Evolutionary conservation across 2,888 invertebrate species (phyloP).

Genomic region (Clanis bilineata): DNA sequence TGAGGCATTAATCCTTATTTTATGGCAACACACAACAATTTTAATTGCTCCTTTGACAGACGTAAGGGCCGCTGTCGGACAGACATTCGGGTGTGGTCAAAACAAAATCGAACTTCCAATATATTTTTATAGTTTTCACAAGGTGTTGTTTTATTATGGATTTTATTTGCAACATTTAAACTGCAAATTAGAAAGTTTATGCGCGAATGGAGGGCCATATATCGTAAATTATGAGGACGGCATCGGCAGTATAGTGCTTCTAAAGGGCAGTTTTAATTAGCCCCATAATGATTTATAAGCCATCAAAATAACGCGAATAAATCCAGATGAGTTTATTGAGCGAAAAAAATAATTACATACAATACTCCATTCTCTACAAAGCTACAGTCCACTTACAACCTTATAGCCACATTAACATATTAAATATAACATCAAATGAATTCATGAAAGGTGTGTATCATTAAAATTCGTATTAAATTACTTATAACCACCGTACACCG

Average conservation of each 20-base stretch:
- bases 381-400: background rate
- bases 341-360: background rate
- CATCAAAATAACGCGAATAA: constrained; percentile 60
- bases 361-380: background rate
- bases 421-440: background rate
- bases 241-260: constrained; percentile 55
- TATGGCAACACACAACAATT: constrained; percentile 70
- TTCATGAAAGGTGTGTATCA: no score
- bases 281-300: constrained; percentile 68
- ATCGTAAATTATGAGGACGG: constrained; percentile 75
- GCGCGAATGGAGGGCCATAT: constrained; percentile 61
- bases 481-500: no score
- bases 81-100: constrained; percentile 71
- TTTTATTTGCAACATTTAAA: constrained; percentile 63
- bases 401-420: background rate
- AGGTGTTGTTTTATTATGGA: constrained; percentile 74
- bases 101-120: constrained; percentile 67
- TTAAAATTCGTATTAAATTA: no score
- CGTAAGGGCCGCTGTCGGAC: constrained; percentile 63
- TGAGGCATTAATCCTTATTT: constrained; percentile 62
- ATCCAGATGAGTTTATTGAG: constrained; percentile 35
- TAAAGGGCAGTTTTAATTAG: constrained; percentile 73
- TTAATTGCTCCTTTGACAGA: constrained; percentile 81
- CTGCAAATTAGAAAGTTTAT: constrained; percentile 80
- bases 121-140: constrained; percentile 71